phyloP scores from a whole-genome alignment of 2,113 vertebrate genomes.

The Sylvia atricapilla region DNA sequence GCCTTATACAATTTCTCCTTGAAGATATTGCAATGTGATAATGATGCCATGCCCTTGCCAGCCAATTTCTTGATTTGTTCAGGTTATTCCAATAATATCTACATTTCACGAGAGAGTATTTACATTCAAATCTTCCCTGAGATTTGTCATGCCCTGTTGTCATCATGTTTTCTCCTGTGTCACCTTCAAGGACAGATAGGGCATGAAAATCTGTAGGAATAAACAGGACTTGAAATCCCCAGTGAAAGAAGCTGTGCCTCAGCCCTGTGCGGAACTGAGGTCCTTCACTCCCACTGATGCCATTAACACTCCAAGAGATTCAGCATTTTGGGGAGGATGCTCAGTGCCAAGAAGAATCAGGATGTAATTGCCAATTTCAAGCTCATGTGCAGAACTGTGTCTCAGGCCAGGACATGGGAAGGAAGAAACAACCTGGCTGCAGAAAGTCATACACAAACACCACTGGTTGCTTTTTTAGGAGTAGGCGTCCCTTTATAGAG shows the following conservation, averaged over 20 bases:
- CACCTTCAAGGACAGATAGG: constrained; percentile 58
- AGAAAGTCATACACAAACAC: not conserved
- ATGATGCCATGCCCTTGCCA: constrained; percentile 24
- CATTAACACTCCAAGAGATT: not conserved
- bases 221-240: constrained; percentile 31
- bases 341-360: not conserved
- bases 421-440: not conserved
- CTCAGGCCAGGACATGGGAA: not conserved
- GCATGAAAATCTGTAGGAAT: constrained; percentile 5
- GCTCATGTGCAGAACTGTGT: not conserved
- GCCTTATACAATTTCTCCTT: constrained; percentile 39
- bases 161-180: constrained; percentile 51
- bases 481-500: not conserved
- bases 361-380: constrained; percentile 12
- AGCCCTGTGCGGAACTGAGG: not conserved
- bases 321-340: not conserved
- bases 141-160: constrained; percentile 54
- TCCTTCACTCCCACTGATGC: not conserved
- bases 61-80: constrained; percentile 54
- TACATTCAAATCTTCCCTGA: constrained; percentile 54
- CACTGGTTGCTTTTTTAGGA: not conserved
- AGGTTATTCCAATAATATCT: constrained; percentile 63
- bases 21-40: constrained; percentile 27
- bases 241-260: not conserved
- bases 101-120: constrained; percentile 44